These are phyloP conservation scores for Pyxicephalus adspersus DNA, from an alignment of 2,113 vertebrate species.

Conservation along the genomic window DNA sequence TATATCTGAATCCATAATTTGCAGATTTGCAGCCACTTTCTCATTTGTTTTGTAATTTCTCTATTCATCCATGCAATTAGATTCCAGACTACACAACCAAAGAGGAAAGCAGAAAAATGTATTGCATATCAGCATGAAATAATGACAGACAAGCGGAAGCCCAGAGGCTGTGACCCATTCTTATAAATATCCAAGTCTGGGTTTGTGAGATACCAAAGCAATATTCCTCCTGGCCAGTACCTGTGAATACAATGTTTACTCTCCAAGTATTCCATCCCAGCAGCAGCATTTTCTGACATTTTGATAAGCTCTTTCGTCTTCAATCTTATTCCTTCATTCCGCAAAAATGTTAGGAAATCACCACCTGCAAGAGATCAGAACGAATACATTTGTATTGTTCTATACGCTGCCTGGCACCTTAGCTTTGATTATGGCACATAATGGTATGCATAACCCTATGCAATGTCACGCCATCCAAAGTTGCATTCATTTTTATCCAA, in stretches of 20 bases:
- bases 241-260: constrained; percentile 95
- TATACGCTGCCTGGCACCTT: too few species aligned
- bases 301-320: constrained; percentile 79
- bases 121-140: too few species aligned
- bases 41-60: too few species aligned
- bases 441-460: too few species aligned
- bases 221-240: constrained; percentile 64
- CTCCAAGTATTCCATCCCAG: constrained; percentile 94
- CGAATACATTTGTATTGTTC: neutral
- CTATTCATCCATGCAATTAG: too few species aligned
- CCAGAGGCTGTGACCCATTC: neutral
- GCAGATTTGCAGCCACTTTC: too few species aligned
- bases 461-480: too few species aligned
- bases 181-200: neutral
- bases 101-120: too few species aligned
- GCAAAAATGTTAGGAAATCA: constrained; percentile 91
- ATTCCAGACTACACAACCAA: too few species aligned
- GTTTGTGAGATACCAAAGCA: neutral
- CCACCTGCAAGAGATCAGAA: constrained; percentile 77
- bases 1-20: too few species aligned
- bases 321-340: constrained; percentile 76
- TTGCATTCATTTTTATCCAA: too few species aligned
- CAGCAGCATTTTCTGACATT: constrained; percentile 87
- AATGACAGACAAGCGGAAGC: neutral
- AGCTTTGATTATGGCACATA: too few species aligned